Evolutionary conservation across 2,888 invertebrate genomes (phyloP), one percentile per base, ranked within the genome.

Genomic region (Byasa hedistus): DNA sequence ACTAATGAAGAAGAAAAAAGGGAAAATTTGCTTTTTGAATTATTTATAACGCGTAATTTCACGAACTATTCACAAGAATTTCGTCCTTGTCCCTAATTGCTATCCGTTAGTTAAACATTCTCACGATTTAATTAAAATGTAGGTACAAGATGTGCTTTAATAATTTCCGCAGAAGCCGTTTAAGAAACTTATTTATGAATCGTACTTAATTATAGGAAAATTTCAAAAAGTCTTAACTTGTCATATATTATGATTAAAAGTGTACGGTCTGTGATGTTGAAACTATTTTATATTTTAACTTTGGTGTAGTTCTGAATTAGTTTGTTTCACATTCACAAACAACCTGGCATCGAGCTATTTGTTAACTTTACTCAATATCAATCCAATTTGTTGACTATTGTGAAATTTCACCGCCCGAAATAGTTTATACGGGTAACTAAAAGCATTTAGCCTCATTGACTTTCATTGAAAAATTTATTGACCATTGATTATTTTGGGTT

Each of bases 81-180:
- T 48, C 32, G 21, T 27, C 57, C 62, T 57, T 63, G 57, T 57
- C 63, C 57, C 57, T 63, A 57, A 51, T 63, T 63, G 63, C 63
- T 51, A 32, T 57, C 27, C 32, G 51, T 63, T 63, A 63, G 57
- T 57, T 57, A 51, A 51, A 27, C 27, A 51, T 63, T 32, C 57
- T 51, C 32, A 57, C 48, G 63, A 27, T 63, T 63, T 63, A 63
- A 63, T 63, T 63, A 63, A 63, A 63, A 57, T 63, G 22, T 27
- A 57, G 22, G 52, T 21, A 23, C 12, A 36, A 56, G 52, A 52
- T 21, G 21, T 21, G 52, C 21, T 52, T 21, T 52, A 52, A 21
- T 52, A 21, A 21, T 52, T 52, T 52, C n/a, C 52, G 8, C 44
- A 44, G 44, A 17, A 44, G 44, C 44, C 44, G 8, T 54, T 54